Evolutionary conservation across 2,888 invertebrate species (phyloP), one percentile per base, ranked within the genome.

Genomic region (Scaptomyza cyrtandrae): DNA sequence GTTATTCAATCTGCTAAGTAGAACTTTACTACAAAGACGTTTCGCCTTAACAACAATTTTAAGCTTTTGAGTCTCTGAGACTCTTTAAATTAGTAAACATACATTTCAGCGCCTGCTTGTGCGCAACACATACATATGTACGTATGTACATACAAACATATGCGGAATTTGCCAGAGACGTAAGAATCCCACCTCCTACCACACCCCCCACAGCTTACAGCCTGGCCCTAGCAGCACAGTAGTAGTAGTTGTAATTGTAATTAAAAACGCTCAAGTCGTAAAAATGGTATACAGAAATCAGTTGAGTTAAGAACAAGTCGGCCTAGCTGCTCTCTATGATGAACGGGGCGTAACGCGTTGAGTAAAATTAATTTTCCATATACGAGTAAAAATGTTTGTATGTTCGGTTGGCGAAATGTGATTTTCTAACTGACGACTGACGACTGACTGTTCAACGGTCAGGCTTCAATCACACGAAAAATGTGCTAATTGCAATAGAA

Each of bases 401-500:
- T 5, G 35, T 19, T n/a, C 14, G 10, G 33, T 44, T 59, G 37
- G 67, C 33, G 16, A 59, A 59, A 37, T 62, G 62, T 37, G 63
- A 62, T 63, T 54, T 54, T 50, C 56, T 54, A 58, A 53, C 56
- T 59, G 78, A 67, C 71, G 65, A 61, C n/a, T 19, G 19, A 19
- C 19, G 19, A 19, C 19, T 3, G 3, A 24, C 24, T 11, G 52
- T 39, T 69, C 72, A 62, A 59, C 73, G 77, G 75, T 81, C 87
- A 81, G 87, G 66, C 76, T 85, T 85, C 87, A 83, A 87, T 81
- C 87, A 87, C 69, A 66, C 59, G 72, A 72, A 64, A 87, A 80
- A 84, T 86, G 75, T 81, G 84, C 85, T 86, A 86, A 86, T 88
- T 86, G 88, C 83, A 79, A 80, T 79, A 79, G 75, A 86, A 87